Percentiles rank a stretch among this genome's conserved stretches.
Evolutionary conservation across 2,888 invertebrate species (phyloP).

Genomic region (Ethmia dodecea): DNA sequence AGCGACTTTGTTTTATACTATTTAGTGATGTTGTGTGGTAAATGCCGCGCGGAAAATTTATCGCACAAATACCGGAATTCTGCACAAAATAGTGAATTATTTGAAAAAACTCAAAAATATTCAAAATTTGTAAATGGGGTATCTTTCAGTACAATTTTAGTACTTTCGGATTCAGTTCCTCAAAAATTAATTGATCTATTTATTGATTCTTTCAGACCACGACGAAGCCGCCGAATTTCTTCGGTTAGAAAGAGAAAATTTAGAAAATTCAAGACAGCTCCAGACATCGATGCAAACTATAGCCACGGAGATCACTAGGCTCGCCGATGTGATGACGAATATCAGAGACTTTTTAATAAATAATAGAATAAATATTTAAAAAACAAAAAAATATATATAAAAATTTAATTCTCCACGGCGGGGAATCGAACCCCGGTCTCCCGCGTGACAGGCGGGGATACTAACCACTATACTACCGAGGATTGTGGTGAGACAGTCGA

Average conservation of each 20-base stretch:
- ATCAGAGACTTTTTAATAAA: conserved; percentile 43
- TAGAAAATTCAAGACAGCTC: conserved; percentile 32
- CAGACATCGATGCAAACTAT: conserved; percentile 34
- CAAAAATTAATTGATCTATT: background rate
- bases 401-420: conserved; percentile 53
- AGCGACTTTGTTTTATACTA: background rate
- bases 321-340: conserved; percentile 38
- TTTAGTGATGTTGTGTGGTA: too few species aligned
- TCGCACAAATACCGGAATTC: too few species aligned
- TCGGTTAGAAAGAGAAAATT: conserved; percentile 37
- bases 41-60: too few species aligned
- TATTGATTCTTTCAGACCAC: conserved; percentile 27
- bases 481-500: background rate
- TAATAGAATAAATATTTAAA: conserved; percentile 19
- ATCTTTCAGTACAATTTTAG: too few species aligned
- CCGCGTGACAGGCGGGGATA: conserved; percentile 79
- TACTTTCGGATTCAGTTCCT: too few species aligned
- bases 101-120: too few species aligned
- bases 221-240: conserved; percentile 39
- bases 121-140: too few species aligned
- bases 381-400: conserved; percentile 6
- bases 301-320: conserved; percentile 34
- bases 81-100: too few species aligned
- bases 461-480: conserved; percentile 54
- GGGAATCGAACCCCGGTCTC: conserved; percentile 79